Conservation (phyloP, 2,113 vertebrate species). For the Bubalus kerabau region DNA sequence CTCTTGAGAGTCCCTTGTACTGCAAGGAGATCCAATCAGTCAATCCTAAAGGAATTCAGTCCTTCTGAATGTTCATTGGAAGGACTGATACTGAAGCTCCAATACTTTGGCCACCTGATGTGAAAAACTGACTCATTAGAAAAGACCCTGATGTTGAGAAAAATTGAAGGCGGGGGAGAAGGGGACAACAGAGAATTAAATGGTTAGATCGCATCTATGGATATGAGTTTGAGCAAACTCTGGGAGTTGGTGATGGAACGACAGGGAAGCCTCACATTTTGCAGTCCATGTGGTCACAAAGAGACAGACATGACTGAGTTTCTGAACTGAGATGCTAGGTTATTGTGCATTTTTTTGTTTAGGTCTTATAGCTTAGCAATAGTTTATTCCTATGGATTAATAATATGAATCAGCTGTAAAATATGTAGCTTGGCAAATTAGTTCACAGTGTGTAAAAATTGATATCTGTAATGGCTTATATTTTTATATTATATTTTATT, state of each 20-base stretch:
- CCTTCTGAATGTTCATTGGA: neutral
- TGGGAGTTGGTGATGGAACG: neutral
- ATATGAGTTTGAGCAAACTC: neutral
- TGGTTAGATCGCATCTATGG: accelerated
- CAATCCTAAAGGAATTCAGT: neutral
- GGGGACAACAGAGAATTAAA: neutral
- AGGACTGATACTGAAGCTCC: neutral
- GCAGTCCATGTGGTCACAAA: neutral
- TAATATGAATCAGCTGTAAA: neutral
- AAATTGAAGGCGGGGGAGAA: neutral
- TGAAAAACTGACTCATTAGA: neutral
- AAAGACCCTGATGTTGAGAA: neutral
- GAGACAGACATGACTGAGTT: neutral
- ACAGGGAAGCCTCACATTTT: neutral
- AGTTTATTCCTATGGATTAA: neutral
- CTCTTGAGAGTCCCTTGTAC: neutral
- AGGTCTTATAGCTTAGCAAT: neutral
- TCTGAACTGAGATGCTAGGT: neutral
- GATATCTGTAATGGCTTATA: neutral
- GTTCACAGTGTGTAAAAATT: neutral
- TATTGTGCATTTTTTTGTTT: neutral
- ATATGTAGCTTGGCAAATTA: neutral
- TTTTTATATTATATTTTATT: neutral
- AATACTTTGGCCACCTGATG: neutral
- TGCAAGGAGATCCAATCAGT: neutral